Evolutionary conservation across 2,113 vertebrate species (phyloP).

Genomic region (Polypterus senegalus): DNA sequence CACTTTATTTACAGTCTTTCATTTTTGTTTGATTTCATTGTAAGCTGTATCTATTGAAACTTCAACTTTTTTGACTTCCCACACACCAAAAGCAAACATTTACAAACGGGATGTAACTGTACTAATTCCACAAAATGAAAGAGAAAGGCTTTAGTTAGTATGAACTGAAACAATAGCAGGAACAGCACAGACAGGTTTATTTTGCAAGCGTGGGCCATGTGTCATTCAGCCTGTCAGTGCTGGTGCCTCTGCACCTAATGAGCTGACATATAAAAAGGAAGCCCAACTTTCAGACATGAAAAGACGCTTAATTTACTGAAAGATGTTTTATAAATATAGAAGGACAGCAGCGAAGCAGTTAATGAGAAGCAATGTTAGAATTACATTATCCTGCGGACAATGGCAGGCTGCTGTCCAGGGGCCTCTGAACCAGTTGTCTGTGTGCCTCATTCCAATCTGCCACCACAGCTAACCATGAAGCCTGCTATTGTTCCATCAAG

Average conservation of each 20-base stretch:
- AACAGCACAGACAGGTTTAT: neutral
- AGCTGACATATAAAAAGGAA: neutral
- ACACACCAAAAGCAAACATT: neutral
- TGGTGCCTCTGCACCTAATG: neutral
- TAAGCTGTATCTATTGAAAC: neutral
- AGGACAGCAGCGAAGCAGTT: neutral
- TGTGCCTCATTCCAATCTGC: conserved; percentile 14
- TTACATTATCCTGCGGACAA: neutral
- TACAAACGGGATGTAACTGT: neutral
- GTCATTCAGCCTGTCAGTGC: neutral
- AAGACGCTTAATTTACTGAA: neutral
- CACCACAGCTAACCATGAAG: conserved; percentile 8
- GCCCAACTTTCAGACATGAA: neutral
- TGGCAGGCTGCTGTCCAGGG: neutral
- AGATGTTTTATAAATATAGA: neutral
- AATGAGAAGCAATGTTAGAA: neutral
- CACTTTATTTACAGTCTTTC: no score
- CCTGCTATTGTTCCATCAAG: conserved; percentile 9
- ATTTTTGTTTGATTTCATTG: no score
- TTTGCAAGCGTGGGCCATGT: neutral
- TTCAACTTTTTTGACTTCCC: neutral
- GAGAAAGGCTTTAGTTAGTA: neutral
- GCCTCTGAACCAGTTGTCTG: conserved; percentile 13
- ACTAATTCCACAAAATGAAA: neutral
- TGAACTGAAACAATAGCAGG: neutral